A percentile compares a stretch with the other conserved stretches of the same genome.
These are phyloP conservation scores for Drosophila sulfurigaster DNA, from an alignment of 1,140 invertebrate species.

Conservation along the genomic window DNA sequence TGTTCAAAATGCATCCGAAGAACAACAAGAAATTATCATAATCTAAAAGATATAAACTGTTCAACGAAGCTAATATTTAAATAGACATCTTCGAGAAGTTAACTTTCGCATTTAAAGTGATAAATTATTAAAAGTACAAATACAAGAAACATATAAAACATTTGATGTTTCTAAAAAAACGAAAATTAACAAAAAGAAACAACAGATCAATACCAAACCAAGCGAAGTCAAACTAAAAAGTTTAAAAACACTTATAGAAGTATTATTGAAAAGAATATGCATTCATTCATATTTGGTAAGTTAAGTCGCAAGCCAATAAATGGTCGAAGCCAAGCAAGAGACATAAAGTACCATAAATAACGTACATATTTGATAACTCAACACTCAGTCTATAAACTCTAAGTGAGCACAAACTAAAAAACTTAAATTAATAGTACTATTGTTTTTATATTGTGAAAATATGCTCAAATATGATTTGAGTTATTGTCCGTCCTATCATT, in stretches of 20 bases:
- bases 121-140: slow-evolving; percentile 39
- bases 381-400: slow-evolving; percentile 24
- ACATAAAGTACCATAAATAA: slow-evolving; percentile 22
- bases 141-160: slow-evolving; percentile 40
- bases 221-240: slow-evolving; percentile 15
- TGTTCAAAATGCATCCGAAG: slow-evolving; percentile 42
- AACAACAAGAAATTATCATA: slow-evolving; percentile 42
- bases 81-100: slow-evolving; percentile 27
- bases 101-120: slow-evolving; percentile 20
- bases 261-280: slow-evolving; percentile 35
- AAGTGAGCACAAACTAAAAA: not conserved
- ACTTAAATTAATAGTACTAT: not conserved
- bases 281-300: slow-evolving; percentile 68
- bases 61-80: slow-evolving; percentile 46
- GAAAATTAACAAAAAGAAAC: slow-evolving; percentile 5
- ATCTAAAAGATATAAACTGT: slow-evolving; percentile 28
- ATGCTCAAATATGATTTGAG: not conserved
- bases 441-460: not conserved
- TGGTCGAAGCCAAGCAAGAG: slow-evolving; percentile 19
- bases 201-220: not conserved
- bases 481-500: slow-evolving; percentile 4
- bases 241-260: slow-evolving; percentile 32
- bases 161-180: slow-evolving; percentile 25
- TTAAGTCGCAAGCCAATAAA: slow-evolving; percentile 54
- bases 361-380: slow-evolving; percentile 35